These are phyloP conservation scores for Hylomyscus alleni DNA, from an alignment of 2,797 vertebrate species.

Conservation along the genomic window DNA sequence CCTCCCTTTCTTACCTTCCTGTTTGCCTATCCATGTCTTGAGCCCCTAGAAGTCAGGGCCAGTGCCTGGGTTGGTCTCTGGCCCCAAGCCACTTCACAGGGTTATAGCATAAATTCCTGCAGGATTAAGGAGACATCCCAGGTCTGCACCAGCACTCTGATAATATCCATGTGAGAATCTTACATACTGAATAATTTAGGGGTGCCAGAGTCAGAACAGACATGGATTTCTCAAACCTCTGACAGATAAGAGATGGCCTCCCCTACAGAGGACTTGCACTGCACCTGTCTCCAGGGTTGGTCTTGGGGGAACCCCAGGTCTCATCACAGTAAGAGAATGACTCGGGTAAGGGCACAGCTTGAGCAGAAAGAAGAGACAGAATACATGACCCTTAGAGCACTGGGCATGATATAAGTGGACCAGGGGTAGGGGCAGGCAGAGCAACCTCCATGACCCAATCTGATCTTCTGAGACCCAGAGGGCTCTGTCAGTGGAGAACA, in stretches of 20 bases:
- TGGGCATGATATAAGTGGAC: fast-evolving
- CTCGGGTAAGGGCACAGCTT: fast-evolving
- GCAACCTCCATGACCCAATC: neutral
- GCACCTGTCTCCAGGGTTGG: neutral
- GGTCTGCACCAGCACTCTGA: slow-evolving; percentile 29
- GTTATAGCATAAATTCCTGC: slow-evolving; percentile 39
- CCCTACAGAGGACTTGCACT: neutral
- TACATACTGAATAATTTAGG: slow-evolving; percentile 63
- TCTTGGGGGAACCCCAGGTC: neutral
- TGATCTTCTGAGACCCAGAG: neutral
- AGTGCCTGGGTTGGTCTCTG: neutral
- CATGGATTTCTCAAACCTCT: neutral
- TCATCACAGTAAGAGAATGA: neutral
- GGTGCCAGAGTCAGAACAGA: slow-evolving; percentile 25
- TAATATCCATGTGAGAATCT: neutral
- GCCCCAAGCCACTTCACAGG: neutral
- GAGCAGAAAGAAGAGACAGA: neutral
- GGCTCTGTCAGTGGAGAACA: fast-evolving
- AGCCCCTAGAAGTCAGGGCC: neutral
- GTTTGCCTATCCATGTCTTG: neutral
- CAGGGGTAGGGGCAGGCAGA: no score
- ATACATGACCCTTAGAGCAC: fast-evolving
- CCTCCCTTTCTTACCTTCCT: neutral
- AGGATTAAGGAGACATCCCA: slow-evolving; percentile 55
- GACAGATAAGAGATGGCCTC: slow-evolving; percentile 48